Percentiles rank a stretch among this genome's conserved stretches.
Conservation (phyloP, 2,797 vertebrate genomes). For the Leptoclinus maculatus region DNA sequence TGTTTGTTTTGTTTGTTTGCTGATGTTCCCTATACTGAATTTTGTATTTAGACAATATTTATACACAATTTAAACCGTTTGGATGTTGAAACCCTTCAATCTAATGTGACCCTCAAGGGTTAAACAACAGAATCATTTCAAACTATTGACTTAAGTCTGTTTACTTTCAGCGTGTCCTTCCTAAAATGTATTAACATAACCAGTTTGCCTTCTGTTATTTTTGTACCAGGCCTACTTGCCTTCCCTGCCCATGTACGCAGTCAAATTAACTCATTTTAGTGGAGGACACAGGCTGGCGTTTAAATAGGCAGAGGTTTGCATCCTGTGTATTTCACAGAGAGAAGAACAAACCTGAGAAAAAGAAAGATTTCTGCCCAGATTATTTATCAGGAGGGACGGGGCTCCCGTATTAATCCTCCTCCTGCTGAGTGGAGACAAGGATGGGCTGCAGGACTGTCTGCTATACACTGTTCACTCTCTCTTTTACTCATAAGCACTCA, state of each 20-base stretch:
- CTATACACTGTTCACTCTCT: constrained; percentile 14
- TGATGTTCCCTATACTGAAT: not conserved
- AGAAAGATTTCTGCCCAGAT: constrained; percentile 56
- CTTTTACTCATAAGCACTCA: constrained; percentile 18
- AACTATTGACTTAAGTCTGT: not conserved
- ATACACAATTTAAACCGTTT: not conserved
- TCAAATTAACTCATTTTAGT: constrained; percentile 38
- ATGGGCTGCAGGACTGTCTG: constrained; percentile 56
- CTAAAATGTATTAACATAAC: not conserved
- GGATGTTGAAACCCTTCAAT: not conserved
- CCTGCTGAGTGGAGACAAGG: constrained; percentile 57
- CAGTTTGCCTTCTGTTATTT: constrained; percentile 11
- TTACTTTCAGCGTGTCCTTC: not conserved
- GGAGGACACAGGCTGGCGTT: constrained; percentile 40
- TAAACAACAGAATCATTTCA: not conserved
- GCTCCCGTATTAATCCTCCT: constrained; percentile 67
- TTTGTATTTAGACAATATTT: not conserved
- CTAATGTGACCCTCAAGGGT: not conserved
- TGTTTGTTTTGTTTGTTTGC: not conserved
- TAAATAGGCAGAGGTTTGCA: constrained; percentile 28
- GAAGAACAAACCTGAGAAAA: constrained; percentile 22
- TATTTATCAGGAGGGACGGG: constrained; percentile 51
- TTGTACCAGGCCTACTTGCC: not conserved
- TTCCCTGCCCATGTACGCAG: not conserved
- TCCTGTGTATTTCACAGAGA: constrained; percentile 24